phyloP scores from a whole-genome alignment of 2,888 invertebrate genomes.

The Volucella inanis region DNA sequence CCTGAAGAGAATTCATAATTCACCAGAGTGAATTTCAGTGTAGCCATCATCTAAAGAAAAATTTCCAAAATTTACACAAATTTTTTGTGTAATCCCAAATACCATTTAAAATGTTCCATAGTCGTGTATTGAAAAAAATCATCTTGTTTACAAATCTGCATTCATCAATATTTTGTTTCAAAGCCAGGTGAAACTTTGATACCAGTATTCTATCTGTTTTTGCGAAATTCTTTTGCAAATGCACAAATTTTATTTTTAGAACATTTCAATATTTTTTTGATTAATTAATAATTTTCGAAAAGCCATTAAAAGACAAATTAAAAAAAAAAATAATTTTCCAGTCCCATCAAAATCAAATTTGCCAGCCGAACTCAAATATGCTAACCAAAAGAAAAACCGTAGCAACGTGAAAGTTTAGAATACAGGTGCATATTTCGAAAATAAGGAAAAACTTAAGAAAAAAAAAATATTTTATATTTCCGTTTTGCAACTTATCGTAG shows the following conservation, averaged over 20 bases:
- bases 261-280: slow-evolving; percentile 17
- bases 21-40: too few species aligned
- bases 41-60: too few species aligned
- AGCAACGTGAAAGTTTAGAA: slow-evolving; percentile 35
- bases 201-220: slow-evolving; percentile 14
- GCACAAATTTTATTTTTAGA: slow-evolving; percentile 16
- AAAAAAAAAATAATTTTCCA: slow-evolving; percentile 39
- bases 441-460: neutral
- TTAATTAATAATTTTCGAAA: slow-evolving; percentile 16
- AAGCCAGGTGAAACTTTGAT: neutral
- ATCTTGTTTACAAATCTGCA: too few species aligned
- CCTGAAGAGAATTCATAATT: too few species aligned
- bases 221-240: slow-evolving; percentile 7
- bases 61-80: too few species aligned
- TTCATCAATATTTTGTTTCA: too few species aligned
- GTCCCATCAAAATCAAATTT: slow-evolving; percentile 9
- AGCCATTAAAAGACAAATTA: slow-evolving; percentile 2
- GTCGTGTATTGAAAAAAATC: too few species aligned
- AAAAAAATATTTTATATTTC: neutral
- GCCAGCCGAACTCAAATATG: neutral
- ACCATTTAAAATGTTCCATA: too few species aligned
- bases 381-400: neutral
- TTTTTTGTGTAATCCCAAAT: too few species aligned
- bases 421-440: slow-evolving; percentile 32
- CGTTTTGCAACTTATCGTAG: slow-evolving; percentile 46